Base-by-base conservation (phyloP, 2,113 vertebrate species). In the Petromus typicus region DNA sequence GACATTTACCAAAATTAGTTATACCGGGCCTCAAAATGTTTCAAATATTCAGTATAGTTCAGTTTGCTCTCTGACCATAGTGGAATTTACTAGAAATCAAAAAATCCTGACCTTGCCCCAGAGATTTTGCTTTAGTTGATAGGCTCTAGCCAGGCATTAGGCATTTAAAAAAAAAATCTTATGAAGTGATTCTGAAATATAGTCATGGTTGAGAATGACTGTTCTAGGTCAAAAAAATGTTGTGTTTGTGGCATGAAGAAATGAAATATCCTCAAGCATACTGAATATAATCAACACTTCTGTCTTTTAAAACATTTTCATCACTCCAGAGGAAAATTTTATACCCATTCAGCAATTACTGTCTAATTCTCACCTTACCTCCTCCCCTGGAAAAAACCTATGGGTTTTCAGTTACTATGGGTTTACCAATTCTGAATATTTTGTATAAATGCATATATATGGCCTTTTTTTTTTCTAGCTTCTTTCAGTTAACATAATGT, bases 351-450 rank as follows among this genome's bases (percentile, higher is more conserved):
- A 88, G 32, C n/a, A 67, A 23, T 88, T 56, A 32, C 48, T 37
- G 7, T 37, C 7, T 57, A 32, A 34, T 27, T 37, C 34, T 18
- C 12, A 7, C 5, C 10, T 71, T 54, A 40, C 23, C 71, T 80
- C 22, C 54, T 45, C 13, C 80, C 20, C 83, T 40, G 64, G 43
- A 43, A 91, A 30, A n/a, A 30, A 45, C 59, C 48, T 51, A 2
- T 75, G 34, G 34, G 3, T 78, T 93, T 93, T 79, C 63, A 76
- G 43, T 91, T 37, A 69, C 54, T 61, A 0, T 66, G 8, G 59
- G 59, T 86, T 96, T 93, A 40, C 66, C 75, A 63, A 7, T 69
- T 95, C 27, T 64, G 37, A 20, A 20, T 92, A 76, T 76, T 94
- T 95, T 61, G 59, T 81, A 61, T 89, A 85, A 84, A 64, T 83